phyloP scores from a whole-genome alignment of 2,797 vertebrate genomes.

The Erethizon dorsatum region DNA sequence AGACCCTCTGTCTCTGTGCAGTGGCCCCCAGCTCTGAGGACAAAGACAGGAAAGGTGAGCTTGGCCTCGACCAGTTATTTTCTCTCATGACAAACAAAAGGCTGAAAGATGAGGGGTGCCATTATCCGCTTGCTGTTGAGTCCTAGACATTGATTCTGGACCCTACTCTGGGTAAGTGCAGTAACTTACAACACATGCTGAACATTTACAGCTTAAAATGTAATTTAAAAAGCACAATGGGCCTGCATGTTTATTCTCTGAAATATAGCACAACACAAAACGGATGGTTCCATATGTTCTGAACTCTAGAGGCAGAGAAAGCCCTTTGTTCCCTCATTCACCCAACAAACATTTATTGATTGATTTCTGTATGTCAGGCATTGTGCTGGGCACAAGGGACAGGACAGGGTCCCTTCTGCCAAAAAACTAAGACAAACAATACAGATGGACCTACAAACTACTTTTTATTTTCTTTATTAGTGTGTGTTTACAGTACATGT shows the following conservation, averaged over 20 bases:
- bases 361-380: conserved; percentile 55
- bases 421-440: conserved; percentile 26
- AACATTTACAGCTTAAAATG: conserved; percentile 68
- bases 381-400: conserved; percentile 37
- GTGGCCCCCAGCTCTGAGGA: conserved; percentile 37
- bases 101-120: not conserved
- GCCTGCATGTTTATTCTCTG: conserved; percentile 63
- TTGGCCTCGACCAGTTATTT: conserved; percentile 52
- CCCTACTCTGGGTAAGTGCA: conserved; percentile 53
- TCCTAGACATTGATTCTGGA: conserved; percentile 65
- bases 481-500: not conserved
- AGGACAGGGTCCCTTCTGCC: conserved; percentile 7
- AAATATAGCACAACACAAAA: conserved; percentile 50
- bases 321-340: conserved; percentile 66
- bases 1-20: conserved; percentile 36
- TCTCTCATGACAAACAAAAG: conserved; percentile 42
- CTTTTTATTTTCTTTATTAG: not conserved
- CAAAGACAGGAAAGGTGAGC: conserved; percentile 55
- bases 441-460: not conserved
- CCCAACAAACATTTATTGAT: conserved; percentile 42
- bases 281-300: conserved; percentile 67
- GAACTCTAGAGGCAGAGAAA: conserved; percentile 69
- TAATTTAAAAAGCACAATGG: conserved; percentile 69
- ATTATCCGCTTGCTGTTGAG: conserved; percentile 49
- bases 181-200: conserved; percentile 78